Evolutionary conservation across 2,113 vertebrate species (phyloP), one percentile per base, ranked within the genome.

Genomic region (Cryptotis parvus): DNA sequence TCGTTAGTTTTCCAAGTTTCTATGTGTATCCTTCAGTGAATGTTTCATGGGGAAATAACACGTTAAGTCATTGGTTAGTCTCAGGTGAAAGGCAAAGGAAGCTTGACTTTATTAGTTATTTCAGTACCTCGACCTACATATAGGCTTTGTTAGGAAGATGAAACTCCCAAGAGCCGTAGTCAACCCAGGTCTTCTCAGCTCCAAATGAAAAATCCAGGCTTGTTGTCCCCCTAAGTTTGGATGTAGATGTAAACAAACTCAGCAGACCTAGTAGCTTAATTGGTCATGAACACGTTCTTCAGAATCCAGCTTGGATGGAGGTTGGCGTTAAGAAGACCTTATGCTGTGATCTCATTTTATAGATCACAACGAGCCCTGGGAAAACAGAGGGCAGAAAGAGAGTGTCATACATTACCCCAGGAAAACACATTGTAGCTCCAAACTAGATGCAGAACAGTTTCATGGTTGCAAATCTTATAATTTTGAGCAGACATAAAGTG

Each of bases 401-500:
- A 76, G n/a, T n/a, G 37, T 27, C 52, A 41, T n/a, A 0, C 70
- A 41, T 61, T n/a, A 45, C 24, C 45, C 27, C 41, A 74, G 70
- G 15, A 37, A n/a, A 82, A 84, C n/a, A 82, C 66, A 79, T 6
- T 88, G 9, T 35, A n/a, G 7, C 61, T 83, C 66, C 24, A 37
- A 43, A 81, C 27, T 58, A 91, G 58, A 90, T 45, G 45, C 68
- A 92, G 72, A 52, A 87, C 89, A 73, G 29, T 35, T 66, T 43
- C 76, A 24, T 22, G n/a, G 4, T 85, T 92, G 77, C 81, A n/a
- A 79, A 65, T 83, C 79, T 72, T 87, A 58, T 5, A 58, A 20
- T 22, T 58, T 58, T 58, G 55, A 24, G n/a, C 22, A 24, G 14
- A 49, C 14, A 49, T 49, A 49, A n/a, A n/a, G n/a, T 6, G 45